These are phyloP conservation scores for Drosophila multiciliata DNA, from an alignment of 2,888 invertebrate species.

Conservation along the genomic window DNA sequence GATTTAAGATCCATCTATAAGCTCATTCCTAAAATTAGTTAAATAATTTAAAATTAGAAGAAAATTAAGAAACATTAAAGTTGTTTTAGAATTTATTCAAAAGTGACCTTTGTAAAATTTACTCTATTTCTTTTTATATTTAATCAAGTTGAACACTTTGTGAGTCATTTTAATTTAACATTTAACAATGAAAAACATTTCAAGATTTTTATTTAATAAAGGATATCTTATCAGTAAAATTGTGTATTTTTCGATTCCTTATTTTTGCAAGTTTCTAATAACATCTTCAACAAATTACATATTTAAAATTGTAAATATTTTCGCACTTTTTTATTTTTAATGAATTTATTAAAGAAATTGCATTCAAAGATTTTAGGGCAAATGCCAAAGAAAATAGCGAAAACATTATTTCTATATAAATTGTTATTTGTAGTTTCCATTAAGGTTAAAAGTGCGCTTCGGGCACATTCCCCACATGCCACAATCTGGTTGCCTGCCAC, in stretches of 20 bases:
- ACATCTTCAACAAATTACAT: neutral
- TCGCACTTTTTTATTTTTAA: neutral
- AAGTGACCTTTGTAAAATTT: neutral
- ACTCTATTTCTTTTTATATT: neutral
- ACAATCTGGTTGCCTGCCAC: constrained; percentile 45
- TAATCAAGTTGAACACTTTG: neutral
- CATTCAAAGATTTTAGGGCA: neutral
- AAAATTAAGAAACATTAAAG: neutral
- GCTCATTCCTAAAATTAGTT: neutral
- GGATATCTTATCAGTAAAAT: neutral
- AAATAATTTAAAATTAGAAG: neutral
- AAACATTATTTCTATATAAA: neutral
- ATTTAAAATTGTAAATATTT: neutral
- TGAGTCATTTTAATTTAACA: too few relatives aligned
- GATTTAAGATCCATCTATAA: neutral
- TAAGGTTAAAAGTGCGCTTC: constrained; percentile 23
- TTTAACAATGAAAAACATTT: neutral
- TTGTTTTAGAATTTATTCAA: neutral
- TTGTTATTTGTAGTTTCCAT: neutral
- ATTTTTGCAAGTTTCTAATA: neutral
- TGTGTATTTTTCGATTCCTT: neutral
- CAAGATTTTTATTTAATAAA: neutral
- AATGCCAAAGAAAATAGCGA: neutral
- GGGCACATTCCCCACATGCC: constrained; percentile 7
- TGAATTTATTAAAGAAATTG: neutral